Base-by-base conservation (phyloP, 2,113 vertebrate genomes). In the Urocolius indicus region DNA sequence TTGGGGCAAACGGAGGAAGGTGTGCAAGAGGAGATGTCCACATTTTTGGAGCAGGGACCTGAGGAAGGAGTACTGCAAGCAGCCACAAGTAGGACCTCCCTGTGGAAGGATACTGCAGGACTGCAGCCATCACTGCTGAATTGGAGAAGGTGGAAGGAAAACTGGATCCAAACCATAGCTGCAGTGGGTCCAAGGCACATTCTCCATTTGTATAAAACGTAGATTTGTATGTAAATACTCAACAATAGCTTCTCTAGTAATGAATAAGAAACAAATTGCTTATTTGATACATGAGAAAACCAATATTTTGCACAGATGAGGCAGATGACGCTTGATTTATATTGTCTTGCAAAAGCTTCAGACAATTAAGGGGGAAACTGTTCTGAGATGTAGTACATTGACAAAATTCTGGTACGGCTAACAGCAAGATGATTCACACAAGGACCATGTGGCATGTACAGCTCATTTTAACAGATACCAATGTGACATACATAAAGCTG, bases 401-500 rank as follows among this genome's bases (percentile, higher is more conserved):
- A 93, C 96, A 96, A 91, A 94, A 96, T 55, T 84, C 94, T 89
- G 93, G 94, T 97, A 71, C 68, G n/a, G 94, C 97, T 95, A 68
- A 97, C 80, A 98, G 97, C 96, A 71, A 87, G 80, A 84, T 77
- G 86, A 96, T 72, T 94, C 86, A 96, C 89, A 91, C 92, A 94
- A 94, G 96, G 74, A 90, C 91, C 16, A 6, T 86, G 97, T 98
- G 97, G 96, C 97, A 96, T 52, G 75, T 93, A 95, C 84, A 89
- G 84, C 93, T 97, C 90, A 4, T 96, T 95, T 96, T 91, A 97
- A 90, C 97, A 96, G 96, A 96, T 86, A 95, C 94, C 84, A 94
- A 91, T 43, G 82, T 96, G 97, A 98, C 97, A 97, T 68, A 86
- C 87, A 95, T 94, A 97, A 95, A 98, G 97, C 96, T 97, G 97